phyloP scores from a whole-genome alignment of 2,113 vertebrate species.

The Spea bombifrons region DNA sequence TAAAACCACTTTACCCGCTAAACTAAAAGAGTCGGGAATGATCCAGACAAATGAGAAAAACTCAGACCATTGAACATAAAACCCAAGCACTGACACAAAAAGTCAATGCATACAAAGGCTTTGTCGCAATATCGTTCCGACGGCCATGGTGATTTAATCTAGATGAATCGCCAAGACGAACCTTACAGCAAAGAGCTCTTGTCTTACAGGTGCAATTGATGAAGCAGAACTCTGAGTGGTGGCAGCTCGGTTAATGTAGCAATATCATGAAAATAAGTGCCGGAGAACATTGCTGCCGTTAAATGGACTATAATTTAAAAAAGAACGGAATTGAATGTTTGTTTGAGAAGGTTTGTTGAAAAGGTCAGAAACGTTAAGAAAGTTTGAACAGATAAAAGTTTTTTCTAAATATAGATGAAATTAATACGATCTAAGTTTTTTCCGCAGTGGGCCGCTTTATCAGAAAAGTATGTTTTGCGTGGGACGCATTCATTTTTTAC shows the following conservation, averaged over 20 bases:
- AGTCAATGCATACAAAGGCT: not conserved
- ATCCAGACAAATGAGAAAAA: not conserved
- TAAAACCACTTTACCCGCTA: constrained; percentile 2
- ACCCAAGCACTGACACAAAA: constrained; percentile 13
- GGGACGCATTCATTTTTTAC: too few species aligned
- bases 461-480: too few species aligned
- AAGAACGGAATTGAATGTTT: not conserved
- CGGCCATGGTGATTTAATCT: constrained; percentile 23
- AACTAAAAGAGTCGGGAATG: not conserved
- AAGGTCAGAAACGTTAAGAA: not conserved
- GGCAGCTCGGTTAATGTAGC: constrained; percentile 24
- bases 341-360: constrained; percentile 23
- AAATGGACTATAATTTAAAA: constrained; percentile 13
- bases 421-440: too few species aligned
- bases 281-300: constrained; percentile 20
- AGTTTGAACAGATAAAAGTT: constrained; percentile 1
- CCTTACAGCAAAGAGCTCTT: not conserved
- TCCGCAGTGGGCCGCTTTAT: too few species aligned
- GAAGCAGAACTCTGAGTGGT: not conserved
- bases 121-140: not conserved
- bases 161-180: constrained; percentile 29
- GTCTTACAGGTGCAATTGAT: constrained; percentile 33
- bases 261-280: constrained; percentile 6
- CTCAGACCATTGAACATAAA: not conserved
- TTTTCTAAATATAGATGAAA: not conserved